Evolutionary conservation across 2,113 vertebrate genomes (phyloP).

Genomic region (Xiphias gladius): DNA sequence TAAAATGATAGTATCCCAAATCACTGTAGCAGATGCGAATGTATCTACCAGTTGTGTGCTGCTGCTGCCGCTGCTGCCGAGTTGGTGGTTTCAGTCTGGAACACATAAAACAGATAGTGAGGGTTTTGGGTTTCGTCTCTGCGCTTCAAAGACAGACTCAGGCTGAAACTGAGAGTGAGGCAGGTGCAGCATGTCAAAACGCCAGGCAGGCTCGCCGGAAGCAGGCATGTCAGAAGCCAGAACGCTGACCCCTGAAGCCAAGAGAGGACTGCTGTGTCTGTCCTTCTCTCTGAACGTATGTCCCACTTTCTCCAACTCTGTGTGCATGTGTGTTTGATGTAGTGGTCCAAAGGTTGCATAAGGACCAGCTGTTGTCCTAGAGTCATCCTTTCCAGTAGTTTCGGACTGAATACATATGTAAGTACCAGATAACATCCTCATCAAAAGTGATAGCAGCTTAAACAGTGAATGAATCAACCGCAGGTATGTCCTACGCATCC

Average conservation of each 20-base stretch:
- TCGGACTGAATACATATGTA: conserved; percentile 32
- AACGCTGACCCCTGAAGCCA: conserved; percentile 44
- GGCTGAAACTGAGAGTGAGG: conserved; percentile 54
- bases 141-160: conserved; percentile 70
- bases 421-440: conserved; percentile 59
- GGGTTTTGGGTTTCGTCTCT: conserved; percentile 58
- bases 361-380: conserved; percentile 66
- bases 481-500: not conserved
- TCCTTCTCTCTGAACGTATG: conserved; percentile 3
- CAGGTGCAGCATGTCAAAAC: conserved; percentile 72
- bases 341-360: conserved; percentile 37
- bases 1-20: conserved; percentile 77
- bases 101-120: conserved; percentile 77
- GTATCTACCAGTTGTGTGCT: conserved; percentile 66
- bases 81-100: conserved; percentile 69
- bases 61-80: conserved; percentile 56
- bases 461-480: not conserved
- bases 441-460: conserved; percentile 14
- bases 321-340: conserved; percentile 53
- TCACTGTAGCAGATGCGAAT: conserved; percentile 76
- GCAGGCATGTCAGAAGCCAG: conserved; percentile 46
- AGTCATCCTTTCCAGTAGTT: conserved; percentile 27
- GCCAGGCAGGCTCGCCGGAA: conserved; percentile 53
- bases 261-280: conserved; percentile 1
- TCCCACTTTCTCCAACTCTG: conserved; percentile 5